Evolutionary conservation across 2,113 vertebrate genomes (phyloP).

Genomic region (Apaloderma vittatum): DNA sequence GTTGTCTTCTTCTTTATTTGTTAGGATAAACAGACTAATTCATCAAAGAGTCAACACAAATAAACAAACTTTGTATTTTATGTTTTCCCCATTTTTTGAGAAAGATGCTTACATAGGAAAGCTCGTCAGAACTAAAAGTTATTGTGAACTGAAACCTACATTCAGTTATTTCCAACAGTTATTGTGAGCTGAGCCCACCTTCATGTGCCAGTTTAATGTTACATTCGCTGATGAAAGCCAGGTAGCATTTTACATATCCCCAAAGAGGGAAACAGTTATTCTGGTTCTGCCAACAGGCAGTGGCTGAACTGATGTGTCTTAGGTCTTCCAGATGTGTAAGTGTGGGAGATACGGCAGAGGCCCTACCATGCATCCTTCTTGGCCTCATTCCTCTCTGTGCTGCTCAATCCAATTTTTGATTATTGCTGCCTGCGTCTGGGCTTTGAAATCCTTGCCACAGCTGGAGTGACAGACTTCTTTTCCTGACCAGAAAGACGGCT

Average conservation of each 20-base stretch:
- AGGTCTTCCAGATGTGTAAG: rapidly evolving
- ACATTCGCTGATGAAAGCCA: neutral
- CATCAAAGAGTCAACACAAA: neutral
- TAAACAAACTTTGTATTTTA: neutral
- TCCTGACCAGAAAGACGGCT: neutral
- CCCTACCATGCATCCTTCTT: neutral
- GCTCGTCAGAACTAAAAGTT: neutral
- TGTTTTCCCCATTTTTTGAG: neutral
- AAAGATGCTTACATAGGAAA: neutral
- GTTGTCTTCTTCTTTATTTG: neutral
- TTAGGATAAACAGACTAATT: neutral
- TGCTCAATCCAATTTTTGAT: neutral
- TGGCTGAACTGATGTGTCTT: neutral
- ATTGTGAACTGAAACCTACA: neutral
- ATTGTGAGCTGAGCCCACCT: neutral
- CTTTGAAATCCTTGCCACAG: neutral
- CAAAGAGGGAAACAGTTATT: neutral
- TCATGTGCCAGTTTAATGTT: neutral
- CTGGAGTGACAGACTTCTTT: neutral
- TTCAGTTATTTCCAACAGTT: neutral
- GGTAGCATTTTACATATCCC: neutral
- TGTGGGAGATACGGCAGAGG: rapidly evolving
- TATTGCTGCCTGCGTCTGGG: neutral
- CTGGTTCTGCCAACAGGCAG: neutral
- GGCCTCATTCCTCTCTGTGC: neutral